phyloP scores from a whole-genome alignment of 2,113 vertebrate species.

The Phalacrocorax aristotelis region DNA sequence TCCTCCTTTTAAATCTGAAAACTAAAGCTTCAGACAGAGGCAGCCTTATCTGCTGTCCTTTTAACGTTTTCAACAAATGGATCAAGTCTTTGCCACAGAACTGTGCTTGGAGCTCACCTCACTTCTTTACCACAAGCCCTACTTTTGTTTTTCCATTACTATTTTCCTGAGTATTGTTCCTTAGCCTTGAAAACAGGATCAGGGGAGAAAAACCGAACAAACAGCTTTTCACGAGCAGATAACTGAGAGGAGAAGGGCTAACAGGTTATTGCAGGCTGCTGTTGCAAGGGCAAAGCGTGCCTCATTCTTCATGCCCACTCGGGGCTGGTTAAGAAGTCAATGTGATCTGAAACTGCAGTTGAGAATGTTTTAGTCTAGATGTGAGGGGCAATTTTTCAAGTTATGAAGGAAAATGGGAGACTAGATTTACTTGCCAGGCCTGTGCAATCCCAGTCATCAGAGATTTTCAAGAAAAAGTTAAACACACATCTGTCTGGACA shows the following conservation, averaged over 20 bases:
- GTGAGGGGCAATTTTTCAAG: neutral
- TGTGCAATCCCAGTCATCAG: neutral
- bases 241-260: rapidly evolving
- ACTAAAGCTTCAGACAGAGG: neutral
- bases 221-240: neutral
- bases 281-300: rapidly evolving
- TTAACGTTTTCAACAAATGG: neutral
- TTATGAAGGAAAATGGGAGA: neutral
- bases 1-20: neutral
- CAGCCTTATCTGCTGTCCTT: neutral
- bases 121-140: neutral
- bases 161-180: neutral
- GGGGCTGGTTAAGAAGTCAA: neutral
- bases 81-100: neutral
- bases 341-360: neutral
- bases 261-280: neutral
- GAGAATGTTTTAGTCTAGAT: neutral
- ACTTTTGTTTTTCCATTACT: neutral
- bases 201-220: neutral
- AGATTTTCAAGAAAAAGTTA: neutral
- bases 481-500: neutral
- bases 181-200: neutral
- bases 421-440: neutral
- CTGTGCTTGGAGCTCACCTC: rapidly evolving
- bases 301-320: rapidly evolving